A percentile compares a stretch with the other conserved stretches of the same genome.
phyloP scores from a whole-genome alignment of 2,888 invertebrate genomes.

The Noctuana brunneofusca region DNA sequence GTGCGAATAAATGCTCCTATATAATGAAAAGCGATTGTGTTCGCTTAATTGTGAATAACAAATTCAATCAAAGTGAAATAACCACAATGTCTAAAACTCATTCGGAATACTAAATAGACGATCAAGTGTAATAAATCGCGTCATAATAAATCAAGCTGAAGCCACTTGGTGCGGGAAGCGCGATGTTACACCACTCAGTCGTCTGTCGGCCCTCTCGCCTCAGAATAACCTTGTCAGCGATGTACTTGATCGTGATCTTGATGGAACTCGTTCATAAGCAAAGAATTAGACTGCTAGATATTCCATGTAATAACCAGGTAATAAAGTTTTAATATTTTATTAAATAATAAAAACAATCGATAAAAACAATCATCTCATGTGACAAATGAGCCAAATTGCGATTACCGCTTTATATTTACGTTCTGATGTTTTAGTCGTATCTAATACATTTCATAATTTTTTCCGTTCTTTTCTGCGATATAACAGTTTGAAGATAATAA shows the following conservation, averaged over 20 bases:
- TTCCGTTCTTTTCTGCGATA: too few relatives aligned
- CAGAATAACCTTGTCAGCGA: conserved; percentile 61
- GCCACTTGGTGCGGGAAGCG: conserved; percentile 44
- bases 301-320: background rate
- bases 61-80: background rate
- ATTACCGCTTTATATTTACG: too few relatives aligned
- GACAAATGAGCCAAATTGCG: too few relatives aligned
- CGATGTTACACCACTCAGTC: conserved; percentile 44
- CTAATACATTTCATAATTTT: too few relatives aligned
- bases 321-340: too few relatives aligned
- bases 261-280: conserved; percentile 24
- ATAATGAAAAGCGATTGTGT: background rate
- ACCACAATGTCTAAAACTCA: background rate
- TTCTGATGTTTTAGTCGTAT: too few relatives aligned
- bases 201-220: conserved; percentile 51
- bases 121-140: conserved; percentile 8
- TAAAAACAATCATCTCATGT: too few relatives aligned
- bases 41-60: background rate
- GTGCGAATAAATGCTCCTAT: too few relatives aligned
- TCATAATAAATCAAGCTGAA: conserved; percentile 51
- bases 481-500: too few relatives aligned
- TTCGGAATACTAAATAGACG: conserved; percentile 2
- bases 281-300: background rate
- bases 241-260: conserved; percentile 65
- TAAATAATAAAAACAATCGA: too few relatives aligned